Evolutionary conservation across 2,888 invertebrate species (phyloP).

Genomic region (Drosophila algonquin): DNA sequence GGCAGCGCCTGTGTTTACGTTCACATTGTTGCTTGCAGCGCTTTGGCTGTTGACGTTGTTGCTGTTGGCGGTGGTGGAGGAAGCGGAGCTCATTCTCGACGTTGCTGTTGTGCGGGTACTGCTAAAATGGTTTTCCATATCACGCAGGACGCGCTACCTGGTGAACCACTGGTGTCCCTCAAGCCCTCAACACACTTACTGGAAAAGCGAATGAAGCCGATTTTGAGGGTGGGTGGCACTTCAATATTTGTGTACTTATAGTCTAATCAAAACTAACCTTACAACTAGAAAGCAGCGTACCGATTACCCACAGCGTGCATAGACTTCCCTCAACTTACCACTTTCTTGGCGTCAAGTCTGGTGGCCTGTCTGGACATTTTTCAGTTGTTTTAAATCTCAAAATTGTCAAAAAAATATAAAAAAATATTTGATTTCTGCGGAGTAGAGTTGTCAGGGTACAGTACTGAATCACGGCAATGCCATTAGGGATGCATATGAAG

Average conservation of each 20-base stretch:
- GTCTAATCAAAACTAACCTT: constrained; percentile 62
- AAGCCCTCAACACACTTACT: constrained; percentile 76
- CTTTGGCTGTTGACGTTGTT: constrained; percentile 38
- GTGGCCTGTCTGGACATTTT: constrained; percentile 83
- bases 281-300: constrained; percentile 53
- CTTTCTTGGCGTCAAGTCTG: constrained; percentile 84
- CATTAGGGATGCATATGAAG: too few relatives aligned
- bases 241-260: constrained; percentile 62
- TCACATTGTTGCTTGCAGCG: constrained; percentile 35
- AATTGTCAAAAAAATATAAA: constrained; percentile 8
- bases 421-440: background rate
- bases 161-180: constrained; percentile 46
- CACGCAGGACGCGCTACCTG: constrained; percentile 41
- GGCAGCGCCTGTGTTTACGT: constrained; percentile 35
- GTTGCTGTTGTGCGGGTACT: constrained; percentile 59
- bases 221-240: constrained; percentile 82
- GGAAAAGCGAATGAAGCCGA: constrained; percentile 84
- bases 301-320: constrained; percentile 14
- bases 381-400: constrained; percentile 19
- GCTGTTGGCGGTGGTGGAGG: constrained; percentile 38
- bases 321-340: constrained; percentile 79
- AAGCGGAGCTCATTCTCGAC: constrained; percentile 60
- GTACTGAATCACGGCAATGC: too few relatives aligned
- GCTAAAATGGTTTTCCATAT: constrained; percentile 68
- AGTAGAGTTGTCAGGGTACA: too few relatives aligned